Conservation (phyloP, 2,797 vertebrate species). For the Neosalanx taihuensis region DNA sequence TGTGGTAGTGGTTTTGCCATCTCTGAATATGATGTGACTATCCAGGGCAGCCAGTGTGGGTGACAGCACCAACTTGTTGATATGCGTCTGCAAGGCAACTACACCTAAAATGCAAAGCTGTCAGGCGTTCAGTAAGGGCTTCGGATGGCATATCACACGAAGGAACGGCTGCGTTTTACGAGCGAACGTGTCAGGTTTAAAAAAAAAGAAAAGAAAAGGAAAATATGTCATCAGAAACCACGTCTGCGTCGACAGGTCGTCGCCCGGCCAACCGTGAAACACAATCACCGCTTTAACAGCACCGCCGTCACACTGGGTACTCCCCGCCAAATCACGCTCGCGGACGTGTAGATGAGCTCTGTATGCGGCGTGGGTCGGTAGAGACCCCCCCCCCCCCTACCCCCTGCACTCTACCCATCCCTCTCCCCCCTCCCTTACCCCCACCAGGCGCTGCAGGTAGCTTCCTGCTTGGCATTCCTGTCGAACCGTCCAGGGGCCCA, state of each 20-base stretch:
- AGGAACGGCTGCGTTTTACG: no score
- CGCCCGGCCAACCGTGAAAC: background rate
- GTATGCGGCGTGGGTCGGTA: background rate
- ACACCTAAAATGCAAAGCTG: background rate
- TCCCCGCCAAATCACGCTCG: background rate
- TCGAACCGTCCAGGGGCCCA: constrained; percentile 28
- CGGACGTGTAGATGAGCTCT: background rate
- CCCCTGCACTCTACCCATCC: no score
- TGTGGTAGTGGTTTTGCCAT: background rate
- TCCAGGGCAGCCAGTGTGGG: background rate
- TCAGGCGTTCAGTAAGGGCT: no score
- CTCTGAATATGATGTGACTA: background rate
- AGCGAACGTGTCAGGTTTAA: no score
- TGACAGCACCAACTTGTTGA: background rate
- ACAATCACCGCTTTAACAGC: background rate
- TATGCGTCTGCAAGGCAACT: background rate
- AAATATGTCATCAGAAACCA: background rate
- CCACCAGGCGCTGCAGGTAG: constrained; percentile 21
- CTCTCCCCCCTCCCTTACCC: no score
- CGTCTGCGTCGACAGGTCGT: background rate
- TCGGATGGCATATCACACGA: no score
- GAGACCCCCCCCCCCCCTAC: background rate
- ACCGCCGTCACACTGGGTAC: background rate
- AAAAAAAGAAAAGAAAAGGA: no score
- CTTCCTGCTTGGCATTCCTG: constrained; percentile 24